Base-by-base conservation (phyloP, 1,140 invertebrate genomes). In the Apis mellifera region DNA sequence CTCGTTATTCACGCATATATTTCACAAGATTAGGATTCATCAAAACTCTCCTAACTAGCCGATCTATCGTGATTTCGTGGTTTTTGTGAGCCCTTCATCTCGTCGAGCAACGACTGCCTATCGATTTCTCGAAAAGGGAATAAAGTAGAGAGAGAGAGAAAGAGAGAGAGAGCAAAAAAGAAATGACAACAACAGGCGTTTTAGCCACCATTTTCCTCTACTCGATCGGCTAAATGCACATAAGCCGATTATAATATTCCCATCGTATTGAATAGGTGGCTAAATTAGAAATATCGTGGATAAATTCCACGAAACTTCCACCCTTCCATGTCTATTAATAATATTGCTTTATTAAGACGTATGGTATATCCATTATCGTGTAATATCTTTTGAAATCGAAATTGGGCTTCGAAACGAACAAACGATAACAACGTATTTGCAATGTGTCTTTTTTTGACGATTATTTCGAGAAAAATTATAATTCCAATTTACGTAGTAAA, bases 21-120 rank as follows among this genome's bases (percentile, higher is more conserved):
- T 88, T 86, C 19, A 87, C 55, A 42, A 87, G 85, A 86, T 86
- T 86, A 86, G 80, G 66, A 74, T 78, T 86, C 70, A 72, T 86
- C 84, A 86, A 83, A 86, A 81, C 69, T 83, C 59, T 77, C 83
- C 82, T 84, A 87, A 87, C 83, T 81, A 82, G 62, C 62, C 81
- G 15, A n/a, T 74, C 17, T 32, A 73, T 57, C 59, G 70, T 42
- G 74, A 59, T 85, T 78, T 55, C 73, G 32, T 42, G 70, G 62
- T 62, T 78, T 84, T 81, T 42, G 55, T 76, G 15, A 17, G 60
- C 19, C 62, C 17, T 42, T 73, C 48, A n/a, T 17, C 21, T 15
- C 50, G 23, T 54, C 64, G 32, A 32, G 57, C 74, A 23, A 42
- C 60, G 68, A 42, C 50, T 42, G 55, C 69, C 26, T 15, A 48